A percentile compares a stretch with the other conserved stretches of the same genome.
phyloP scores from a whole-genome alignment of 2,113 vertebrate species.

The Calidris pugnax region DNA sequence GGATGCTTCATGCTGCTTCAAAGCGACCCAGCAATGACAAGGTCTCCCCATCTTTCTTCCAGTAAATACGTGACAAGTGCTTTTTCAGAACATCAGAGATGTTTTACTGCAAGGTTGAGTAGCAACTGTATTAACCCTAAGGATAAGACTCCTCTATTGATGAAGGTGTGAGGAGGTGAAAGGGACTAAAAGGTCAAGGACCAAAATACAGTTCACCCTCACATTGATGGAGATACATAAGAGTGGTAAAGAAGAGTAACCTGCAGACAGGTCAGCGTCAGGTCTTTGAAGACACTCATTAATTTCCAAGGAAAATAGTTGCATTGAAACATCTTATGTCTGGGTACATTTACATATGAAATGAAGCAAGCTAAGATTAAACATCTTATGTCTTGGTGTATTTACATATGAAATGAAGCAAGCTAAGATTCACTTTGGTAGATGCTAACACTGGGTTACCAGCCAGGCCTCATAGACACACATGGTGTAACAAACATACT shows the following conservation, averaged over 20 bases:
- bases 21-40: neutral
- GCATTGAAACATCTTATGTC: neutral
- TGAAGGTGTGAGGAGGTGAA: neutral
- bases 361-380: neutral
- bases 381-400: too few relatives aligned
- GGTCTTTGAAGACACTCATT: neutral
- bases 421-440: too few relatives aligned
- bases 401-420: too few relatives aligned
- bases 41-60: neutral
- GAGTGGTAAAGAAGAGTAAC: neutral
- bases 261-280: neutral
- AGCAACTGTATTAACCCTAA: neutral
- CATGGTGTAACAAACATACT: too few relatives aligned
- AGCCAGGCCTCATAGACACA: too few relatives aligned
- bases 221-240: fast-evolving
- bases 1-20: neutral
- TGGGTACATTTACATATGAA: neutral
- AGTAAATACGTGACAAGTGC: too few relatives aligned
- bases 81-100: neutral
- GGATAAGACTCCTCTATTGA: neutral
- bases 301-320: neutral
- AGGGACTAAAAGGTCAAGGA: neutral
- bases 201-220: neutral
- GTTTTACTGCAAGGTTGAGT: neutral
- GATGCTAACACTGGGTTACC: too few relatives aligned